Evolutionary conservation across 2,888 invertebrate species (phyloP), one percentile per base, ranked within the genome.

Genomic region (Heteromurus nitidus): DNA sequence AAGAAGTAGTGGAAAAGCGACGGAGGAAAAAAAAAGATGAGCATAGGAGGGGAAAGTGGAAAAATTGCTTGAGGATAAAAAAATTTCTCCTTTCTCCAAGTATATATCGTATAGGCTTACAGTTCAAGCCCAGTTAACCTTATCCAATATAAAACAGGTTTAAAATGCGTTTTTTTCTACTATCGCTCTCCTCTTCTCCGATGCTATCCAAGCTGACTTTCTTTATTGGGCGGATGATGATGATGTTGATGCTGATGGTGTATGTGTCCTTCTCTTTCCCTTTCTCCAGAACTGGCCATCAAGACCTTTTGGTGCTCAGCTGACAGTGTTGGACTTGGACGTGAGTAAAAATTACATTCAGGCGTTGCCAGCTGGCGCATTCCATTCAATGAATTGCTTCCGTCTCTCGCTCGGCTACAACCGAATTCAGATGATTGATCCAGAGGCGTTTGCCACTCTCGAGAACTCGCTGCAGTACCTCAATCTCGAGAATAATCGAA

Each of bases 361-460:
- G 20, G 90, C 91, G 64, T 89, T 96, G 79, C 92, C 93, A 20
- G 91, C 91, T 60, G 91, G 92, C 76, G 92, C 93, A 64, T 95
- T 95, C 88, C 90, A 91, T 68, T 93, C 93, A 62, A 92, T 95
- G 86, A 92, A 93, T 85, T 92, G 94, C 77, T 87, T 86, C 70
- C 86, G 86, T 55, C 92, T 98, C 85, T 95, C 95, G 90, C 90
- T 98, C 85, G 96, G 96, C 88, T 96, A 96, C 90, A 98, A 98
- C 90, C 94, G 95, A 88, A 92, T 98, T 84, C 93, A 93, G 87
- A 93, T 94, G 88, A 92, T 97, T 87, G 94, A 96, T 89, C 92
- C 93, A 36, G 92, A 94, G 88, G 94, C 95, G 24, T 86, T 87
- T 65, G 20, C 58, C 31, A 93, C 93, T 30, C 90, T 97, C 70